Evolutionary conservation across 2,888 invertebrate species (phyloP).

Genomic region (Euspilapteryx auroguttella): DNA sequence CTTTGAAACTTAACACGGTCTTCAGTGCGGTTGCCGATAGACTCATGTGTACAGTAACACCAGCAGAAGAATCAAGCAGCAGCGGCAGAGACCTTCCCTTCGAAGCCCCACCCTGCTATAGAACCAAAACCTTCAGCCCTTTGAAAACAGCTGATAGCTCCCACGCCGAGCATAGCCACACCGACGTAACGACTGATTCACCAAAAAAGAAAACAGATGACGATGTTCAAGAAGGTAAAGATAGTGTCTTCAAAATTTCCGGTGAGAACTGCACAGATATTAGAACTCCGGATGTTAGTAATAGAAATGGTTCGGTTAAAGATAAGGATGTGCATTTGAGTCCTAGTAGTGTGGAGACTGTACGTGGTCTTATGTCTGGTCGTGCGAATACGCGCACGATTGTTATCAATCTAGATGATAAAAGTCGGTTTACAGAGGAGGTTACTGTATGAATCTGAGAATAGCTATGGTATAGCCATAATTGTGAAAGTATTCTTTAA

Average conservation of each 20-base stretch:
- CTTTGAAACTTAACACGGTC: constrained; percentile 50
- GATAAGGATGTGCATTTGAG: constrained; percentile 36
- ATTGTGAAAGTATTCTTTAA: too few relatives aligned
- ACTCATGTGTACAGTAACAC: constrained; percentile 52
- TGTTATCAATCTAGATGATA: constrained; percentile 78
- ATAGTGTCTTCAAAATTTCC: constrained; percentile 47
- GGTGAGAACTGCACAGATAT: constrained; percentile 49
- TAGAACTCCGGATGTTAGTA: constrained; percentile 35
- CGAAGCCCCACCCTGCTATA: constrained; percentile 45
- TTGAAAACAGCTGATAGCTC: constrained; percentile 37
- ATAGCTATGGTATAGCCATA: too few relatives aligned
- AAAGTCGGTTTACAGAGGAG: constrained; percentile 79
- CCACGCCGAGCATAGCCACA: constrained; percentile 39
- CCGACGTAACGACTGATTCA: constrained; percentile 43
- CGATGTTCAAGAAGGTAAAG: constrained; percentile 28
- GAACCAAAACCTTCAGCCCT: constrained; percentile 52
- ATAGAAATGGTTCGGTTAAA: constrained; percentile 20
- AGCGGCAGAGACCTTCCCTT: constrained; percentile 48
- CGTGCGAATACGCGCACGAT: constrained; percentile 76
- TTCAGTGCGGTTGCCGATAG: constrained; percentile 56
- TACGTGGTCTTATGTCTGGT: constrained; percentile 56
- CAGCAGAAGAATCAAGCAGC: constrained; percentile 51
- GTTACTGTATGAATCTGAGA: constrained; percentile 65
- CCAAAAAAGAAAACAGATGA: constrained; percentile 29
- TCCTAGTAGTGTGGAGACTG: constrained; percentile 34